A percentile compares a stretch with the other conserved stretches of the same genome.
Evolutionary conservation across 2,113 vertebrate species (phyloP).

Genomic region (Diadophis punctatus): DNA sequence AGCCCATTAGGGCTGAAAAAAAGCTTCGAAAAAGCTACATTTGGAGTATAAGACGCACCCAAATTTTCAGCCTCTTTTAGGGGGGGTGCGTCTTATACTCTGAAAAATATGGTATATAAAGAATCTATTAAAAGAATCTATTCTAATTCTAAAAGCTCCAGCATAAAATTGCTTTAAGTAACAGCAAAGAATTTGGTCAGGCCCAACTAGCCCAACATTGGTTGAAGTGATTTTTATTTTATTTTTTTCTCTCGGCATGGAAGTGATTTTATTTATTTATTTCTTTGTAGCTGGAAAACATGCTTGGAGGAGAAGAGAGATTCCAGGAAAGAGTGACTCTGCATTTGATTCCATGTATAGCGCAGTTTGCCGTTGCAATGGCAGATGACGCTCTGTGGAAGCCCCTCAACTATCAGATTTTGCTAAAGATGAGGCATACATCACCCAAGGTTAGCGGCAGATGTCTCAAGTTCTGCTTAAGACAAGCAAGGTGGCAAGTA

Average conservation of each 20-base stretch:
- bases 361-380: conserved; percentile 87
- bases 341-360: conserved; percentile 85
- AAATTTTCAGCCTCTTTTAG: no score
- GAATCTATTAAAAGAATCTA: not conserved
- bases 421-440: conserved; percentile 85
- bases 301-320: conserved; percentile 76
- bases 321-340: conserved; percentile 78
- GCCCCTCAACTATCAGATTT: conserved; percentile 89
- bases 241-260: not conserved
- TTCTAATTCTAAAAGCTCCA: not conserved
- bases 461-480: not conserved
- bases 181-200: not conserved
- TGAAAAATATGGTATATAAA: no score
- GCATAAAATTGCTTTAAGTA: not conserved
- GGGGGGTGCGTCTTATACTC: no score
- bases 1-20: no score
- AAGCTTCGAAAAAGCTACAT: no score
- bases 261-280: conserved; percentile 9
- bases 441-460: conserved; percentile 77
- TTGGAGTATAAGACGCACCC: no score
- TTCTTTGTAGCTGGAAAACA: conserved; percentile 84
- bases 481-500: not conserved
- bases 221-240: not conserved
- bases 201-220: not conserved
- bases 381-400: conserved; percentile 92